Conservation (phyloP, 2,888 invertebrate genomes). For the Epistrophe eligans region DNA sequence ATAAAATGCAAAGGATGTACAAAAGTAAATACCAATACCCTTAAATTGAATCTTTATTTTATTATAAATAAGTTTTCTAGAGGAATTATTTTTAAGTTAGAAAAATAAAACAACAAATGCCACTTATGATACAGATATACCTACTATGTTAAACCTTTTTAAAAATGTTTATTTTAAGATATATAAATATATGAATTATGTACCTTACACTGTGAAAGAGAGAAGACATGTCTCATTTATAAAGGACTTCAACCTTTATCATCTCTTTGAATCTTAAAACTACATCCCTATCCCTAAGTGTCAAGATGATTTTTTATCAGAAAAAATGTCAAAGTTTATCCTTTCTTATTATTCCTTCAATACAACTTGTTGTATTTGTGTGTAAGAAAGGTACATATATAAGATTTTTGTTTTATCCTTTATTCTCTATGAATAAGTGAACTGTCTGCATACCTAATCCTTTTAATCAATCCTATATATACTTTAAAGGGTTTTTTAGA, state of each 20-base stretch:
- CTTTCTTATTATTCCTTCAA: neutral
- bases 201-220: neutral
- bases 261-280: neutral
- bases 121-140: neutral
- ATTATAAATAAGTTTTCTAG: slow-evolving; percentile 1
- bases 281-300: slow-evolving; percentile 4
- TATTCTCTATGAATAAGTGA: too few relatives aligned
- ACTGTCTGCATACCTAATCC: too few relatives aligned
- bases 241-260: neutral
- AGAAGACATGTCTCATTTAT: too few relatives aligned
- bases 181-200: neutral
- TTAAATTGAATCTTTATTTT: neutral
- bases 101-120: neutral
- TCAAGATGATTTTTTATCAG: neutral
- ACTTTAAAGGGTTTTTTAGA: too few relatives aligned
- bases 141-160: neutral
- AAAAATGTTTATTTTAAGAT: neutral
- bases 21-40: neutral
- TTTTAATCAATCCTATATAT: too few relatives aligned
- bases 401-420: too few relatives aligned
- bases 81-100: neutral
- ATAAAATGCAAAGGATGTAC: slow-evolving; percentile 14
- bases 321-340: neutral
- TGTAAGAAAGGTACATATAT: too few relatives aligned
- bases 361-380: neutral